phyloP scores from a whole-genome alignment of 2,797 vertebrate species.

The Chloroceryle amazona region DNA sequence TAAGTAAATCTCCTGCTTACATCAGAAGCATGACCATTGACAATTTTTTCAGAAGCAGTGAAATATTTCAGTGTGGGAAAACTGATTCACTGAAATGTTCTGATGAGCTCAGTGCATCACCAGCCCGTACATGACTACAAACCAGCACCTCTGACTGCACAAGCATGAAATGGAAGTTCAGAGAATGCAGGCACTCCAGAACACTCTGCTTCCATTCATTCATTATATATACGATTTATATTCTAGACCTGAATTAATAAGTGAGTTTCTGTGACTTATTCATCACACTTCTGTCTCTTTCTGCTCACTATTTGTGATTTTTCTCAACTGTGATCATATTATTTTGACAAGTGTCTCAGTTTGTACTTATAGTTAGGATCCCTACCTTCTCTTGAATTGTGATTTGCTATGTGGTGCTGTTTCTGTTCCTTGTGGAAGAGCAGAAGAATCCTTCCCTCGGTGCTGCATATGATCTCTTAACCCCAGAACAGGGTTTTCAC shows the following conservation, averaged over 20 bases:
- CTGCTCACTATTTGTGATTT: background rate
- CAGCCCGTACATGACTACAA: background rate
- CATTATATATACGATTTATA: background rate
- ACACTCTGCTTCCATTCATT: background rate
- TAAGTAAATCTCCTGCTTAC: background rate
- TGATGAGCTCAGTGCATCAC: constrained; percentile 1
- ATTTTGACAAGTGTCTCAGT: constrained; percentile 12
- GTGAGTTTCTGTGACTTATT: background rate
- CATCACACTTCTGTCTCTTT: background rate
- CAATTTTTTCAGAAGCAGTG: background rate
- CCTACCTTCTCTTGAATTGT: background rate
- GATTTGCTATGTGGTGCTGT: background rate
- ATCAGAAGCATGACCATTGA: background rate
- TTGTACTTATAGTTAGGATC: background rate
- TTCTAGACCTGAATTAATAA: background rate
- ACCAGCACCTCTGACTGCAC: background rate
- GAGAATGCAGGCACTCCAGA: background rate
- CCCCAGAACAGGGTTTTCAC: background rate
- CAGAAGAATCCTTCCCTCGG: background rate
- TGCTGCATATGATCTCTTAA: background rate
- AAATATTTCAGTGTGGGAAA: background rate
- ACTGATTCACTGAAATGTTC: constrained; percentile 28
- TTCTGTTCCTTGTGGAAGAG: background rate
- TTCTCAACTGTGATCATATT: constrained; percentile 18
- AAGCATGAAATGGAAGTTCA: background rate